These are phyloP conservation scores for Phaethornis superciliosus DNA, from an alignment of 2,113 vertebrate genomes.

Conservation along the genomic window DNA sequence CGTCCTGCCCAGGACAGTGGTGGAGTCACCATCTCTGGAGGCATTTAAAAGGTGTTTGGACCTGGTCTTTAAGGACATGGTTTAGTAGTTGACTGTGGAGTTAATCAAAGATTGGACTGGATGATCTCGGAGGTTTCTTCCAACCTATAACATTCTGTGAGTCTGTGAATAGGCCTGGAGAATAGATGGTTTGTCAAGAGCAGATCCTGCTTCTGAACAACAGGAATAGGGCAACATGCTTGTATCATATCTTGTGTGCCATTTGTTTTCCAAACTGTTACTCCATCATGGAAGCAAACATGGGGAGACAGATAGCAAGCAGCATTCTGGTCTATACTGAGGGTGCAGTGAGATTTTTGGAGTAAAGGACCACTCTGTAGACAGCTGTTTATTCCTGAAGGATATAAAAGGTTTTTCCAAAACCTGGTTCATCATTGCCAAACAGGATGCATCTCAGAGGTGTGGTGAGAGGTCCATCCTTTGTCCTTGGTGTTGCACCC, in stretches of 20 bases:
- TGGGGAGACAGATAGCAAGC: not conserved
- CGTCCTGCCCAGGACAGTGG: too few relatives aligned
- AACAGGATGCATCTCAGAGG: not conserved
- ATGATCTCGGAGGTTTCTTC: too few relatives aligned
- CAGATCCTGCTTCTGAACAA: not conserved
- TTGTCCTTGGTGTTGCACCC: rapidly evolving
- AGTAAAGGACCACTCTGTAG: not conserved
- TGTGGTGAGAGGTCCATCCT: not conserved
- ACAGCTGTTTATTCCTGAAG: not conserved
- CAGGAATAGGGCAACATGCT: not conserved
- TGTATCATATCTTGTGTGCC: rapidly evolving
- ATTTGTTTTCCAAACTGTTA: not conserved
- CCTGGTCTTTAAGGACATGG: too few relatives aligned
- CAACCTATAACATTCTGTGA: too few relatives aligned
- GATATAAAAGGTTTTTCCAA: not conserved
- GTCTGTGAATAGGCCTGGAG: not conserved
- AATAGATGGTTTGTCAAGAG: rapidly evolving
- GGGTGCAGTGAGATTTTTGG: not conserved
- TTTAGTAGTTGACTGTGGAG: too few relatives aligned
- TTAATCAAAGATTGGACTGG: too few relatives aligned
- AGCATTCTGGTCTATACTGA: not conserved
- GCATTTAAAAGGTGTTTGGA: too few relatives aligned
- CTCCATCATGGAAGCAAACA: not conserved
- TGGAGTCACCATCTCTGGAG: too few relatives aligned
- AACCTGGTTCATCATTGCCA: not conserved